phyloP scores from a whole-genome alignment of 64 coral and sea anemone species.

The Astreopora myriophthalma region DNA sequence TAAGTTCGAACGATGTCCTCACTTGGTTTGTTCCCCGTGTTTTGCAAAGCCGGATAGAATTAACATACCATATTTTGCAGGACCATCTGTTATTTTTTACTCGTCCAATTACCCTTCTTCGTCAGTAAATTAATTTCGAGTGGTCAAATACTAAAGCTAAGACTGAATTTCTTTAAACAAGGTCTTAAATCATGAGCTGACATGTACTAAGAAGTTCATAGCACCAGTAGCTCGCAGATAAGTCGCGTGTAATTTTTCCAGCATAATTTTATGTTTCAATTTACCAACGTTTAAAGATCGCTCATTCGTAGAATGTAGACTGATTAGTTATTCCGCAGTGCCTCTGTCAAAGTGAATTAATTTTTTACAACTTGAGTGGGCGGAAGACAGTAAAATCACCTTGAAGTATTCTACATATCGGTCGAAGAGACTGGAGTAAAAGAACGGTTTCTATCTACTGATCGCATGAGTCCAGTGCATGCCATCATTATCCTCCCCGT shows the following conservation, averaged over 20 bases:
- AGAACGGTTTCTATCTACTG: too few species aligned
- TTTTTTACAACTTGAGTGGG: background rate
- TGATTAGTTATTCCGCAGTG: background rate
- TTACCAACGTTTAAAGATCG: background rate
- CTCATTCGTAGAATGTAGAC: background rate
- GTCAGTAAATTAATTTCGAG: background rate
- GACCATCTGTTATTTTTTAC: conserved; percentile 1
- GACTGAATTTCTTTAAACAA: too few species aligned
- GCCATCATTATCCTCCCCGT: too few species aligned
- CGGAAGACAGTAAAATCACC: background rate
- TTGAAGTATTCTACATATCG: too few species aligned
- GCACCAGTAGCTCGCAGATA: background rate
- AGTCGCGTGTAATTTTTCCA: too few species aligned
- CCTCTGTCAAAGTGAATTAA: background rate
- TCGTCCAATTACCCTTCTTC: conserved; percentile 10
- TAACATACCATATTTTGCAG: background rate
- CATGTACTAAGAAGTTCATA: background rate
- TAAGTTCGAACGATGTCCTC: background rate
- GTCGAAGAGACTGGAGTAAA: too few species aligned
- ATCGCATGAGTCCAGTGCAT: too few species aligned
- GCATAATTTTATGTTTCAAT: too few species aligned
- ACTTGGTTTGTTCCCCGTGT: background rate
- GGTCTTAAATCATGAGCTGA: too few species aligned
- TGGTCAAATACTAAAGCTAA: too few species aligned
- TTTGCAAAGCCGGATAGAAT: background rate